Evolutionary conservation across 2,888 invertebrate species (phyloP).

Genomic region (Zaprionus bogoriensis): DNA sequence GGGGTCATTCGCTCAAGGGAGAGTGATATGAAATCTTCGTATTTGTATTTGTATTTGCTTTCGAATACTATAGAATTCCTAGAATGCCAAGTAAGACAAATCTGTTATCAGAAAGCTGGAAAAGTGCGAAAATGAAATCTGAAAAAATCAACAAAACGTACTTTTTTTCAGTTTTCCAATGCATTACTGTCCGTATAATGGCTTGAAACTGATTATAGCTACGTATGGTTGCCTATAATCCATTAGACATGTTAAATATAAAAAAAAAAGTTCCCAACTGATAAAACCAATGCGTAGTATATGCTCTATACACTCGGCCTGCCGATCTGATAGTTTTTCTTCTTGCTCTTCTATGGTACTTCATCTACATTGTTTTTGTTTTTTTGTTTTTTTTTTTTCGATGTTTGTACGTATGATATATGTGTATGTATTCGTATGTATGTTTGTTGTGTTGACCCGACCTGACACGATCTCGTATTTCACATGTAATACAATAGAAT

Average conservation of each 20-base stretch:
- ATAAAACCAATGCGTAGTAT: not conserved
- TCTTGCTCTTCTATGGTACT: not conserved
- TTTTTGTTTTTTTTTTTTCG: not conserved
- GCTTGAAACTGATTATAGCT: not conserved
- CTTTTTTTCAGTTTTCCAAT: not conserved
- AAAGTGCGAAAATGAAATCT: not conserved
- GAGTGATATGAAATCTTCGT: too few relatives aligned
- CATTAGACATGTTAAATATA: not conserved
- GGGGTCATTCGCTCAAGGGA: not conserved
- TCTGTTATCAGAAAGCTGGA: not conserved
- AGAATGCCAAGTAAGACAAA: too few relatives aligned
- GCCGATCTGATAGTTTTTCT: not conserved
- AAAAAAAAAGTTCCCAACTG: too few relatives aligned
- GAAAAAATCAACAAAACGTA: too few relatives aligned
- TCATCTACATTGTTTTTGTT: not conserved
- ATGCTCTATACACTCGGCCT: not conserved
- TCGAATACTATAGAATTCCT: too few relatives aligned
- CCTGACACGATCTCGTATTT: constrained; percentile 70
- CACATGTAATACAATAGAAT: constrained; percentile 75
- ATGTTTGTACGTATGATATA: not conserved
- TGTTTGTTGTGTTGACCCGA: constrained; percentile 63
- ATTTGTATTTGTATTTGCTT: too few relatives aligned
- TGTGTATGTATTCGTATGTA: not conserved
- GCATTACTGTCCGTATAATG: not conserved
- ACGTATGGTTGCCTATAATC: not conserved